Conservation (phyloP, 2,797 vertebrate genomes). For the Pangasius larnaudii region DNA sequence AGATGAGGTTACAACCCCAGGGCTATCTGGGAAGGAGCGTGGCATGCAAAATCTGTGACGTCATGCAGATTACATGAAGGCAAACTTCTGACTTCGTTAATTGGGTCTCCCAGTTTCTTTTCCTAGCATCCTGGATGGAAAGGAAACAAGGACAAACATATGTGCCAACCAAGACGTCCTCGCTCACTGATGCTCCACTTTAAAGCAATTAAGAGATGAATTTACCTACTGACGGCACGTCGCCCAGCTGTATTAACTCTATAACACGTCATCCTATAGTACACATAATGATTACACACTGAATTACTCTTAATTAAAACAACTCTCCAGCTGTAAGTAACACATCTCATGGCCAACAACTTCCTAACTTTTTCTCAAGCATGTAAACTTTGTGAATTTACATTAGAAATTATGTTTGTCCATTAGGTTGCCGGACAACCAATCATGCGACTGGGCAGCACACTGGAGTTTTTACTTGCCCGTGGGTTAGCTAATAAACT, state of each 20-base stretch:
- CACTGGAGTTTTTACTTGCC: not conserved
- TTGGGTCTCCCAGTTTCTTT: not conserved
- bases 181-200: not conserved
- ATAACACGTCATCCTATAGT: not conserved
- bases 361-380: not conserved
- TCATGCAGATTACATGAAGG: slow-evolving; percentile 13
- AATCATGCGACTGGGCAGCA: not conserved
- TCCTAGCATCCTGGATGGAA: not conserved
- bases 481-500: not conserved
- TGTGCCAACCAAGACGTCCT: not conserved
- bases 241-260: not conserved
- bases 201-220: not conserved
- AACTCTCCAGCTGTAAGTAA: not conserved
- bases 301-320: not conserved
- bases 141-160: not conserved
- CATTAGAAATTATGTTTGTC: not conserved
- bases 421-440: not conserved
- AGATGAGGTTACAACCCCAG: not conserved
- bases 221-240: not conserved
- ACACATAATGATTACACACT: not conserved
- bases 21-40: not conserved
- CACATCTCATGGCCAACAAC: not conserved
- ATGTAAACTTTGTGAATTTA: not conserved
- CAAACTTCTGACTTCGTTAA: not conserved
- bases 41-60: not conserved